Evolutionary conservation across 35 echinoderm and acorn worm species (phyloP).

Genomic region (Nesometra sesokonis): DNA sequence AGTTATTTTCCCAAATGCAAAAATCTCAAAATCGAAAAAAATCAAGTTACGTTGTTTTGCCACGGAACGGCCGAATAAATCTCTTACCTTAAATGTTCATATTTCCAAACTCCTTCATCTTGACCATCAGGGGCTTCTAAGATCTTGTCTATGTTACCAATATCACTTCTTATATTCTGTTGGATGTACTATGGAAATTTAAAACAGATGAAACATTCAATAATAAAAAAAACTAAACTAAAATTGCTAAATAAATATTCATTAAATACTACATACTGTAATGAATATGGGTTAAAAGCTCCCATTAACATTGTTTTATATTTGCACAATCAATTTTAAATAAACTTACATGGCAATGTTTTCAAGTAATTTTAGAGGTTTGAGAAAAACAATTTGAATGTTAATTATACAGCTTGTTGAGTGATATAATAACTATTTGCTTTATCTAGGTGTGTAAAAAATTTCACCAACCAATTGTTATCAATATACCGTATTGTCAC

Average conservation of each 20-base stretch:
- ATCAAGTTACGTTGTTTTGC: too few relatives aligned
- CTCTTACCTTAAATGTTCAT: slow-evolving; percentile 92
- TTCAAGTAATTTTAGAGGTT: too few relatives aligned
- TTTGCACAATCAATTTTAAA: too few relatives aligned
- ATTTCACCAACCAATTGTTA: neutral
- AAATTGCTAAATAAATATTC: too few relatives aligned
- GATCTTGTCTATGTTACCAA: slow-evolving; percentile 74
- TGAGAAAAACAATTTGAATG: too few relatives aligned
- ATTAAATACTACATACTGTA: too few relatives aligned
- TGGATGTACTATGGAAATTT: slow-evolving; percentile 68
- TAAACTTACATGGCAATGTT: too few relatives aligned
- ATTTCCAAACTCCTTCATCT: slow-evolving; percentile 97
- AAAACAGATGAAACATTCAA: neutral
- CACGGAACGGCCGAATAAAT: too few relatives aligned
- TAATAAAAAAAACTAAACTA: neutral
- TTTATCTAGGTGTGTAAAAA: neutral
- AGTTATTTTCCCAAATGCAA: too few relatives aligned
- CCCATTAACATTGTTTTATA: too few relatives aligned
- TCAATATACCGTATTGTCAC: neutral
- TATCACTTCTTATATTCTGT: slow-evolving; percentile 75
- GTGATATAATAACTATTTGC: neutral
- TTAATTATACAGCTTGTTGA: neutral
- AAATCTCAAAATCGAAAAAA: too few relatives aligned
- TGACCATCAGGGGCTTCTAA: slow-evolving; percentile 80
- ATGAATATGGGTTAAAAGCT: too few relatives aligned